Evolutionary conservation across 2,797 vertebrate genomes (phyloP).

Genomic region (Buceros bicornis): DNA sequence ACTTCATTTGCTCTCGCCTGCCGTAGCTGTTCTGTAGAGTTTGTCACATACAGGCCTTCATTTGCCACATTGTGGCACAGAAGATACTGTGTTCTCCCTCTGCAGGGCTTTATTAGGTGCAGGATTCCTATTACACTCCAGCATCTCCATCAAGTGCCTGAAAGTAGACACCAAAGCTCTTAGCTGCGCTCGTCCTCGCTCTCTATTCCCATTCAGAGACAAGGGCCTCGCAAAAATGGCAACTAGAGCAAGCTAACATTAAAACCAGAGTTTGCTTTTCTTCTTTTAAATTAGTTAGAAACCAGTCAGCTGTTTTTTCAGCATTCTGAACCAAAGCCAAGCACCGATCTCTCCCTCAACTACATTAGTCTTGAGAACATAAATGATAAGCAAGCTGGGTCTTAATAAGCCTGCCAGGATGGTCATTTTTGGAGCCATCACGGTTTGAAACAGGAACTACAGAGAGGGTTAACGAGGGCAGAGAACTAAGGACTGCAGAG

Average conservation of each 20-base stretch:
- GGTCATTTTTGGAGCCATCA: constrained; percentile 45
- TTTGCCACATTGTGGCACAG: neutral
- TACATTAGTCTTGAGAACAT: constrained; percentile 45
- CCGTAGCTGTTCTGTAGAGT: neutral
- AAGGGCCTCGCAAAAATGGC: neutral
- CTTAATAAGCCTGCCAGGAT: constrained; percentile 33
- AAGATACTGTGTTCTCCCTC: neutral
- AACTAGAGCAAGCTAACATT: neutral
- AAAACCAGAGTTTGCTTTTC: neutral
- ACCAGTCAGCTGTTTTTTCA: neutral
- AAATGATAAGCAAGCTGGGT: constrained; percentile 55
- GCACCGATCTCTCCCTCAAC: neutral
- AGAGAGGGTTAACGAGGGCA: neutral
- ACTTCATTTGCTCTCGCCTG: neutral
- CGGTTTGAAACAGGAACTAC: constrained; percentile 33
- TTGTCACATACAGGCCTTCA: neutral
- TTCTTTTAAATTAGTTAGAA: constrained; percentile 39
- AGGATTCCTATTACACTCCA: neutral
- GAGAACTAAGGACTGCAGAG: neutral
- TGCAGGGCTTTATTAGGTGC: neutral
- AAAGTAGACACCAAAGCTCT: neutral
- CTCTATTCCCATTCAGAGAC: neutral
- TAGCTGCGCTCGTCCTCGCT: neutral
- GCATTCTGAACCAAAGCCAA: constrained; percentile 15
- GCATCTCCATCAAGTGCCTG: neutral